Conservation (phyloP, 2,113 vertebrate species). For the Urocitellus parryii region DNA sequence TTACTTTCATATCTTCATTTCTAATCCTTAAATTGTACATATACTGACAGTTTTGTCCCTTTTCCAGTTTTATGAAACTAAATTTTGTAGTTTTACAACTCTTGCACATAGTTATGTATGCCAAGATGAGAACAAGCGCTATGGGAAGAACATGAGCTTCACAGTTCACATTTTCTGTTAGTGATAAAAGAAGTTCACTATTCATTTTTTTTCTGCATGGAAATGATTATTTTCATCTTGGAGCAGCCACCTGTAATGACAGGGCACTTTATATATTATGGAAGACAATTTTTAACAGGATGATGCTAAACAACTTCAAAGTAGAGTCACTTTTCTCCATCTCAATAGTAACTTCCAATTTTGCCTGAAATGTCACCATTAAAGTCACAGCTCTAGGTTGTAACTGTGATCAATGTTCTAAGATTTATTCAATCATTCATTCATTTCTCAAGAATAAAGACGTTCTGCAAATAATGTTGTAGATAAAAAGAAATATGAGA, state of each 20-base stretch:
- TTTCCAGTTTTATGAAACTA: not conserved
- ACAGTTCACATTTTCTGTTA: not conserved
- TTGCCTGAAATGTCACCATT: not conserved
- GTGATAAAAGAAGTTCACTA: not conserved
- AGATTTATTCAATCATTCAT: not conserved
- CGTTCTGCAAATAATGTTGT: not conserved
- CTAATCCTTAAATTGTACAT: not conserved
- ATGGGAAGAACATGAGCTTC: not conserved
- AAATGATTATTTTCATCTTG: not conserved
- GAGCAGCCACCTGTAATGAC: not conserved
- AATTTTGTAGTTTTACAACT: not conserved
- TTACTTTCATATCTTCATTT: not conserved
- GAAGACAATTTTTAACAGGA: not conserved
- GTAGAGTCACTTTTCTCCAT: not conserved
- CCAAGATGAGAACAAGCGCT: not conserved
- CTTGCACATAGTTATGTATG: not conserved
- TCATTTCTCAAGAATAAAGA: not conserved
- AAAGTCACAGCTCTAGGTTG: not conserved
- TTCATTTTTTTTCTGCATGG: not conserved
- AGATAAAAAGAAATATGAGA: not conserved
- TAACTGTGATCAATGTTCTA: not conserved
- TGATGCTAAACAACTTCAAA: not conserved
- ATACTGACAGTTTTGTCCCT: not conserved
- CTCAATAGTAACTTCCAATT: not conserved
- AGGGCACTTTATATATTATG: not conserved